Conservation (phyloP, 2,797 vertebrate species). For the Menidia menidia region DNA sequence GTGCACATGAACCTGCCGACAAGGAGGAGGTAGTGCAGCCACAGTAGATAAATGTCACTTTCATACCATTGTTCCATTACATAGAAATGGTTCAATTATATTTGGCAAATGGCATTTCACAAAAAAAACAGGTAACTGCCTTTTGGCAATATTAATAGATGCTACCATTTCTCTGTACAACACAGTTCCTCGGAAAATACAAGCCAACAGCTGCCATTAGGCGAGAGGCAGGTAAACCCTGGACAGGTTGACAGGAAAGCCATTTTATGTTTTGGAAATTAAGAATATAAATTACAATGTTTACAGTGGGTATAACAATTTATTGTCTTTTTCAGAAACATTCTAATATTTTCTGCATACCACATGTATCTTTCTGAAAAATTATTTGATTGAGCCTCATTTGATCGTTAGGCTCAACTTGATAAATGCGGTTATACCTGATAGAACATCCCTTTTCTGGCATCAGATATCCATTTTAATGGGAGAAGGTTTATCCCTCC, state of each 20-base stretch:
- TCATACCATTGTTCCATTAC: neutral
- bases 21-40: neutral
- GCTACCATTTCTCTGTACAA: neutral
- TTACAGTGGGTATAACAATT: no score
- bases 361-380: no score
- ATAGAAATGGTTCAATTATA: neutral
- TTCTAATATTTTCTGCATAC: no score
- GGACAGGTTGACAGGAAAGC: no score
- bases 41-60: neutral
- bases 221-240: no score
- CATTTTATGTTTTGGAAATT: no score
- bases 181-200: no score
- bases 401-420: neutral
- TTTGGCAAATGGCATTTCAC: neutral
- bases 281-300: no score
- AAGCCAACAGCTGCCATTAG: no score
- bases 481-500: neutral
- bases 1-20: constrained; percentile 89
- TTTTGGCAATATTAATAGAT: neutral
- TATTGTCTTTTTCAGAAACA: no score
- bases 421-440: neutral
- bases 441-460: neutral
- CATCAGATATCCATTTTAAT: neutral
- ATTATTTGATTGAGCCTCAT: neutral
- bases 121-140: neutral